Evolutionary conservation across 2,888 invertebrate species (phyloP).

Genomic region (Acronicta leporina): DNA sequence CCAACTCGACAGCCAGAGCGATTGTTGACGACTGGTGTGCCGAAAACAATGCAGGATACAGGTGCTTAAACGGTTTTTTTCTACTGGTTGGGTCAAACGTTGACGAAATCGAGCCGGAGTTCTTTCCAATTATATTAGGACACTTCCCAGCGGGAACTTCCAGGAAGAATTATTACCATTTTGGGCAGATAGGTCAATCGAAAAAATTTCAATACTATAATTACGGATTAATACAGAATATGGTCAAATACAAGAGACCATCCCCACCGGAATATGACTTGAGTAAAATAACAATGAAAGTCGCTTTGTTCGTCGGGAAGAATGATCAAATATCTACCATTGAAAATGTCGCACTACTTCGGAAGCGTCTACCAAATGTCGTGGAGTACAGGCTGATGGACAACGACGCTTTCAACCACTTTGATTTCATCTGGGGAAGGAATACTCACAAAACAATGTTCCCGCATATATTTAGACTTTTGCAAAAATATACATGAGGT

Average conservation of each 20-base stretch:
- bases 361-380: conserved; percentile 60
- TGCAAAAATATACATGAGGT: conserved; percentile 47
- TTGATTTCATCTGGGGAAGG: conserved; percentile 67
- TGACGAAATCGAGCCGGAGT: conserved; percentile 59
- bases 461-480: conserved; percentile 44
- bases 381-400: conserved; percentile 47
- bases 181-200: conserved; percentile 57
- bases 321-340: conserved; percentile 65
- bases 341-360: conserved; percentile 58
- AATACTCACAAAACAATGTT: conserved; percentile 49
- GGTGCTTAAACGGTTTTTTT: conserved; percentile 55
- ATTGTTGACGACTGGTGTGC: conserved; percentile 55
- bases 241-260: conserved; percentile 53
- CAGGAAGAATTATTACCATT: conserved; percentile 65
- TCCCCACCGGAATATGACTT: conserved; percentile 67
- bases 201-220: conserved; percentile 65
- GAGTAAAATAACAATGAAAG: conserved; percentile 60
- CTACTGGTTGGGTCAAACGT: conserved; percentile 51
- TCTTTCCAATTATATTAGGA: conserved; percentile 48
- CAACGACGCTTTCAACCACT: conserved; percentile 58
- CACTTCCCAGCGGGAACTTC: conserved; percentile 69
- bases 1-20: conserved; percentile 39
- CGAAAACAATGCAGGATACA: conserved; percentile 49
- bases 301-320: conserved; percentile 59
- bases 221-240: conserved; percentile 61